Conservation (phyloP, 2,113 vertebrate genomes). For the Sylvilagus bachmani region DNA sequence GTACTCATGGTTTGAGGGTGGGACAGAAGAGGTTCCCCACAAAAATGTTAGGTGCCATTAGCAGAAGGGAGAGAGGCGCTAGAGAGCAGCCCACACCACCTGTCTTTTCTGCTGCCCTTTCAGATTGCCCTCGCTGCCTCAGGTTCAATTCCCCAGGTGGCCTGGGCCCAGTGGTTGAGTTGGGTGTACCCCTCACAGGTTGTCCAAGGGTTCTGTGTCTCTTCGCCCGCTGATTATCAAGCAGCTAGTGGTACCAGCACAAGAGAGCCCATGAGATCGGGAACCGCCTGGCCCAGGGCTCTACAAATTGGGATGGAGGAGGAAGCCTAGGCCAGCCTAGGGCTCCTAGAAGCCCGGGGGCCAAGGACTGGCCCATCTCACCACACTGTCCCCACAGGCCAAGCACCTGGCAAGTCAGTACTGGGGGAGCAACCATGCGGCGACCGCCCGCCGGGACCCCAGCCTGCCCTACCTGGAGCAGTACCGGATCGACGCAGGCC, state of each 20-base stretch:
- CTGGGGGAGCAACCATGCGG: conserved; percentile 92
- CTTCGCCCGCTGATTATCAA: fast-evolving
- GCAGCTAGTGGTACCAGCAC: fast-evolving
- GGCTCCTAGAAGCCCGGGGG: not conserved
- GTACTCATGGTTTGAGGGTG: not conserved
- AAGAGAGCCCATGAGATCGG: not conserved
- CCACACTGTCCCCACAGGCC: conserved; percentile 87
- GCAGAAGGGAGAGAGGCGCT: not conserved
- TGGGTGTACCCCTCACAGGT: not conserved
- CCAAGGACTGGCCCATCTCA: not conserved
- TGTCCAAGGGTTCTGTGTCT: not conserved
- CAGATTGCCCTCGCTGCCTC: not conserved
- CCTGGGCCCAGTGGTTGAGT: not conserved
- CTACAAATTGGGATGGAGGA: not conserved
- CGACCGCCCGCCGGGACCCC: conserved; percentile 93
- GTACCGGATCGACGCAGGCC: conserved; percentile 94
- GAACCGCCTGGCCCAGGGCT: not conserved
- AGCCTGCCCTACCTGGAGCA: conserved; percentile 98
- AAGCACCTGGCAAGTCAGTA: conserved; percentile 97
- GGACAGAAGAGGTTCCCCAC: not conserved
- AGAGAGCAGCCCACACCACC: not conserved
- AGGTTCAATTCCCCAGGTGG: not conserved
- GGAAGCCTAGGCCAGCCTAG: not conserved
- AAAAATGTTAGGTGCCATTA: not conserved
- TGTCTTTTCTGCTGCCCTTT: not conserved